phyloP scores from a whole-genome alignment of 2,888 invertebrate genomes.

The Patella pellucida region DNA sequence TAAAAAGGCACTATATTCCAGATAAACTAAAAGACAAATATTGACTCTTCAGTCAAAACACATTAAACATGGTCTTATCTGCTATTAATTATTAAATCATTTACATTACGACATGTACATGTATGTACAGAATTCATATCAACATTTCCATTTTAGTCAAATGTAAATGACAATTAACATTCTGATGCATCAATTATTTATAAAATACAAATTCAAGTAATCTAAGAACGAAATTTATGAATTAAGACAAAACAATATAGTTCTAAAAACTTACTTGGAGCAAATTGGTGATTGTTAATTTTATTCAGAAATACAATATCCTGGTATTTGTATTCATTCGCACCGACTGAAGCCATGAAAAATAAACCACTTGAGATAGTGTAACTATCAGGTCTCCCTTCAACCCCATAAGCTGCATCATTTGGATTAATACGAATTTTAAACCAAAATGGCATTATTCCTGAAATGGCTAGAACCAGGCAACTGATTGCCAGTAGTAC shows the following conservation, averaged over 20 bases:
- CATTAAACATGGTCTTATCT: too few relatives aligned
- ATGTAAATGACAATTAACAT: too few relatives aligned
- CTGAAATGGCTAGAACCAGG: conserved; percentile 23
- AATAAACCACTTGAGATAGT: conserved; percentile 43
- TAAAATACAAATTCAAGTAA: too few relatives aligned
- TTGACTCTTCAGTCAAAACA: too few relatives aligned
- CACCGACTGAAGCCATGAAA: conserved; percentile 29
- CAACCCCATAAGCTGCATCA: conserved; percentile 40
- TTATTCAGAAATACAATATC: conserved; percentile 42
- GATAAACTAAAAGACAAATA: too few relatives aligned
- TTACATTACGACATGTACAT: too few relatives aligned
- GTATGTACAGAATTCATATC: too few relatives aligned
- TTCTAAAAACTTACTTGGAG: conserved; percentile 44
- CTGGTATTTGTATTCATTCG: conserved; percentile 27
- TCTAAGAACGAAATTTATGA: too few relatives aligned
- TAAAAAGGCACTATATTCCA: too few relatives aligned
- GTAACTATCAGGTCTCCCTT: conserved; percentile 27
- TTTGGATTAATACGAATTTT: conserved; percentile 23
- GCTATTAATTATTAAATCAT: too few relatives aligned
- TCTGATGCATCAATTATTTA: too few relatives aligned
- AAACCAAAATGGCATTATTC: conserved; percentile 38
- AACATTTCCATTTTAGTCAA: too few relatives aligned
- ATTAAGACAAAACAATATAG: conserved; percentile 13
- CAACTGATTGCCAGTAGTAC: conserved; percentile 26
- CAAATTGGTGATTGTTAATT: conserved; percentile 36